Base-by-base conservation (phyloP, 2,797 vertebrate genomes). In the Hephaestus fuliginosus region DNA sequence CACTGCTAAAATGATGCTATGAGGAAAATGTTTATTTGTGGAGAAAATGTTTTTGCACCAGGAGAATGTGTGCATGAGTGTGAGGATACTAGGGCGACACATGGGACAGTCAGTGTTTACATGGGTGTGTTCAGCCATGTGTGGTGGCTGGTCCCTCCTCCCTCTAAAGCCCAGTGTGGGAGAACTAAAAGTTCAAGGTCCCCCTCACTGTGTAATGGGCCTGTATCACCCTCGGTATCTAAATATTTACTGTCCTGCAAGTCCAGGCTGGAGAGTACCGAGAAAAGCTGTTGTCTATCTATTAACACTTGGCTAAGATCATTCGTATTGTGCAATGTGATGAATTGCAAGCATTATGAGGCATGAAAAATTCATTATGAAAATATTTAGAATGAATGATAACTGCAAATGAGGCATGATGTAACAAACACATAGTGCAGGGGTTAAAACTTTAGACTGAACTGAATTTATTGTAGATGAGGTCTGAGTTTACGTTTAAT, bases 161-260 rank as follows among this genome's bases (percentile, higher is more conserved):
- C 49, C 70, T 71, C 74, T 57, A 22, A 76, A 81, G 68, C 51
- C 62, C 73, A 71, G 76, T 76, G 85, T 81, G 80, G 76, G 86
- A 82, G 76, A 84, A 69, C 52, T 51, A 58, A 82, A 76, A 88
- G 92, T 92, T 93, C 89, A 91, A 90, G 90, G 88, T 91, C 87
- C 86, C 83, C 79, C 82, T 92, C 57, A 76, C 81, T 88, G 83
- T 84, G 87, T 62, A 85, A 76, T 28, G 77, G 69, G 79, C 84
- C 80, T 79, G 72, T 69, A 76, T 89, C 80, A 83, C 84, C 82
- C 87, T 85, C 86, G 67, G 85, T 90, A 83, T 93, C 89, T 87
- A 94, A 95, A 95, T 95, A 95, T 95, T 95, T 95, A 95, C 90
- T 87, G 89, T 93, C 81, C 68, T 74, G 74, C 81, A 70, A 88